Percentiles rank a stretch among this genome's conserved stretches.
phyloP scores from a whole-genome alignment of 2,888 invertebrate genomes.

The Chorisops tibialis region DNA sequence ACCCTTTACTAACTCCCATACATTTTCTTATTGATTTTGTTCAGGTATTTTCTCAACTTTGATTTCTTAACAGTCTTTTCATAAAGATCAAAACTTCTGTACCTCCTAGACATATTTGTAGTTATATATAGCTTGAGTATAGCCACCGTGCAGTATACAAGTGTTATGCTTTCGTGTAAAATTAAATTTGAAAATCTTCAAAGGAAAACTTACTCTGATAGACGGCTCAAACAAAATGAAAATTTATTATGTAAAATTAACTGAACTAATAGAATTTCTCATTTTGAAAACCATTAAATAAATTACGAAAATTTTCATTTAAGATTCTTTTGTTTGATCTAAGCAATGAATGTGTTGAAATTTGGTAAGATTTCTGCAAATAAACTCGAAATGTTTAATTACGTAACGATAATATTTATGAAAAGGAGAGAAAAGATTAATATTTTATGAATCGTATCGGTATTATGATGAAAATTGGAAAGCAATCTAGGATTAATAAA shows the following conservation, averaged over 20 bases:
- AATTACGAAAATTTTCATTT: not conserved
- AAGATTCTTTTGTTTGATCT: constrained; percentile 1
- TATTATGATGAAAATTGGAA: too few species aligned
- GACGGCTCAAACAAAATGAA: not conserved
- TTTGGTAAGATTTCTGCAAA: too few species aligned
- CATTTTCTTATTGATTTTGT: too few species aligned
- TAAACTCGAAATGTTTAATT: too few species aligned
- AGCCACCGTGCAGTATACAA: not conserved
- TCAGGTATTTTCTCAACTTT: not conserved
- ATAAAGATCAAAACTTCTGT: not conserved
- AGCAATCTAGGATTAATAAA: too few species aligned
- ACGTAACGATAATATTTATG: too few species aligned
- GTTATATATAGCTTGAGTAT: not conserved
- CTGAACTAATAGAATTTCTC: constrained; percentile 15
- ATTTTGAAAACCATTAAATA: constrained; percentile 10
- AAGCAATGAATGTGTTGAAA: too few species aligned
- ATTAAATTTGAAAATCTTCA: constrained; percentile 10
- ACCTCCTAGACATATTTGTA: too few species aligned
- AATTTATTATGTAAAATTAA: constrained; percentile 8
- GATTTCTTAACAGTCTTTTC: not conserved
- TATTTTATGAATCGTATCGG: too few species aligned
- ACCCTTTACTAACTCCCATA: too few species aligned
- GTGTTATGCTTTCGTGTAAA: not conserved
- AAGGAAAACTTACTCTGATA: not conserved
- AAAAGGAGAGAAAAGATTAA: too few species aligned